phyloP scores from a whole-genome alignment of 35 echinoderm and acorn worm genomes.

The Apostichopus japonicus region DNA sequence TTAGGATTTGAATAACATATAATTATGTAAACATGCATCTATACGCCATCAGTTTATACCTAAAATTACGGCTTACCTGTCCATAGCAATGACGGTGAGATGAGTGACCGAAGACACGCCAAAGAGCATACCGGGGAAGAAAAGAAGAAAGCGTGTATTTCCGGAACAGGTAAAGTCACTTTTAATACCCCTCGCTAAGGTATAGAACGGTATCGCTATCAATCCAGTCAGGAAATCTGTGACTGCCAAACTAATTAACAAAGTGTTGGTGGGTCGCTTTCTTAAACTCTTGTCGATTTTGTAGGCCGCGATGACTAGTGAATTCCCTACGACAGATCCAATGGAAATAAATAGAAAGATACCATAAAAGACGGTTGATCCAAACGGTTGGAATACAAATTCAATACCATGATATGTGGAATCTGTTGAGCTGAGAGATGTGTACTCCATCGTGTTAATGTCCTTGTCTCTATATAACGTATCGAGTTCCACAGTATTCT shows the following conservation, averaged over 20 bases:
- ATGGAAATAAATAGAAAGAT: slow-evolving; percentile 15
- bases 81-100: slow-evolving; percentile 32
- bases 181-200: neutral
- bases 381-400: neutral
- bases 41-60: no score
- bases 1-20: no score
- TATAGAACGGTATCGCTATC: slow-evolving; percentile 23
- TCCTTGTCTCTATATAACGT: no score
- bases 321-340: slow-evolving; percentile 29
- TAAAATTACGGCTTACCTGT: neutral
- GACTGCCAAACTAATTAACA: slow-evolving; percentile 24
- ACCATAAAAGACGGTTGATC: neutral
- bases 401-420: neutral
- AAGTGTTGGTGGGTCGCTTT: slow-evolving; percentile 23
- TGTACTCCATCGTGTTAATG: no score
- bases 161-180: slow-evolving; percentile 48
- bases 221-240: slow-evolving; percentile 46
- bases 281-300: slow-evolving; percentile 22
- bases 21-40: no score
- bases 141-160: slow-evolving; percentile 36
- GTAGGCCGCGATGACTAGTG: slow-evolving; percentile 21
- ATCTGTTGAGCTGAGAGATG: no score
- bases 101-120: slow-evolving; percentile 50
- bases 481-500: no score
- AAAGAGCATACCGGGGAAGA: slow-evolving; percentile 45